These are phyloP conservation scores for Porites lobata DNA, from an alignment of 92 coral and sea anemone species.

Conservation along the genomic window DNA sequence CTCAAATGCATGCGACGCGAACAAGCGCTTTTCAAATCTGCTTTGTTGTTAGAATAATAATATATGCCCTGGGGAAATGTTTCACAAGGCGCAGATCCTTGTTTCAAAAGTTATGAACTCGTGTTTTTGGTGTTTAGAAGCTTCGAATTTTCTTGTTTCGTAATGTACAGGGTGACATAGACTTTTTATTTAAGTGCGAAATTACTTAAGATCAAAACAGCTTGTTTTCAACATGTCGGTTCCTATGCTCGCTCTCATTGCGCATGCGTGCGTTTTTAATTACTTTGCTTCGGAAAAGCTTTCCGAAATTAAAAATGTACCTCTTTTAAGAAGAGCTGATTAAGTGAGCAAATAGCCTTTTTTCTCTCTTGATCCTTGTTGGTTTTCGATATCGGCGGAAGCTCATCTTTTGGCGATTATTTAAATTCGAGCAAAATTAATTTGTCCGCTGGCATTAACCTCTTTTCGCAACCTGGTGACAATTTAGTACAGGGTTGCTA, in stretches of 20 bases:
- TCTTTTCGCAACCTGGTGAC: constrained; percentile 31
- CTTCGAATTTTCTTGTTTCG: background rate
- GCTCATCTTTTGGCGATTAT: constrained; percentile 50
- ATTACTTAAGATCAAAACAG: background rate
- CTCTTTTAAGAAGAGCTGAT: constrained; percentile 48
- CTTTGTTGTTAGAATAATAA: constrained; percentile 39
- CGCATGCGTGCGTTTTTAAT: constrained; percentile 60
- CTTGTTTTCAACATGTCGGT: constrained; percentile 48
- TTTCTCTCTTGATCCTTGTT: constrained; percentile 48
- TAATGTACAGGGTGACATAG: background rate
- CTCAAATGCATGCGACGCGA: constrained; percentile 22
- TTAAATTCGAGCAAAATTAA: constrained; percentile 39
- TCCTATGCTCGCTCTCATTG: background rate
- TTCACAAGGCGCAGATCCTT: background rate
- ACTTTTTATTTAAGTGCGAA: background rate
- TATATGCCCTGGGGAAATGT: constrained; percentile 49
- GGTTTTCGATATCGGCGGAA: constrained; percentile 67
- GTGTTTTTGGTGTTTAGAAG: background rate
- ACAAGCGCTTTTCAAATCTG: constrained; percentile 23
- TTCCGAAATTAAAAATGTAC: constrained; percentile 68
- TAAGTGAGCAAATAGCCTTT: constrained; percentile 71
- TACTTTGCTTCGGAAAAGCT: constrained; percentile 33
- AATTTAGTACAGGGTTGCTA: background rate
- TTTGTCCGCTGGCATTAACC: constrained; percentile 13
- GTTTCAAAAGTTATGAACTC: constrained; percentile 10